Base-by-base conservation (phyloP, 2,888 invertebrate genomes). In the Drosophila meridiana region DNA sequence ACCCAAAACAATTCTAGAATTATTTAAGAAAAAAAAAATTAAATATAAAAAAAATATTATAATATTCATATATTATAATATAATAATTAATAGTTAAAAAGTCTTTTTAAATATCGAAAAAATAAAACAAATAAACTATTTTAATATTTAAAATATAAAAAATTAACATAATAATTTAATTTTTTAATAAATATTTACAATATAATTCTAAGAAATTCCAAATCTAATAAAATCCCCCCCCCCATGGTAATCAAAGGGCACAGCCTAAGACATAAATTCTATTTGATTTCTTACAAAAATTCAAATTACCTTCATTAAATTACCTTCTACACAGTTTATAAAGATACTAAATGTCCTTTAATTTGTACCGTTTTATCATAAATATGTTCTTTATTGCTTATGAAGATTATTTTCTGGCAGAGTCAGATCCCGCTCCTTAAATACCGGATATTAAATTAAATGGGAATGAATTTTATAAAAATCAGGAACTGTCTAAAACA, bases 401-500 rank as follows among this genome's bases (percentile, higher is more conserved):
- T 40, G 45, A 63, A 50, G 59, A 53, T 62, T 60, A 60, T 69
- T 66, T 62, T 13, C 13, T 11, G 26, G 48, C 30, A 20, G 36
- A 20, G 55, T 26, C 45, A 56, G 45, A 6, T 7, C 4, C 56
- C 42, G 42, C 28, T 11, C 45, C 69, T 62, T 55, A 36, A 11
- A 14, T 45, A 59, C 78, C 81, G 76, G 79, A 76, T 76, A 79
- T 79, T 72, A 81, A 81, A 79, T 73, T 61, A 73, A 72, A 78
- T 72, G 58, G 38, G 55, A 73, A 80, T 68, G 63, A 74, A 74
- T 70, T 69, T 72, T 63, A 62, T 42, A 65, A 64, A 76, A 82
- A 74, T 74, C 75, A 69, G 77, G 32, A 86, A 77, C 83, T 86
- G 85, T 85, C 85, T 85, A 87, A 86, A 86, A 85, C 85, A 87